Base-by-base conservation (phyloP, 2,113 vertebrate genomes). In the Cottus gobio region DNA sequence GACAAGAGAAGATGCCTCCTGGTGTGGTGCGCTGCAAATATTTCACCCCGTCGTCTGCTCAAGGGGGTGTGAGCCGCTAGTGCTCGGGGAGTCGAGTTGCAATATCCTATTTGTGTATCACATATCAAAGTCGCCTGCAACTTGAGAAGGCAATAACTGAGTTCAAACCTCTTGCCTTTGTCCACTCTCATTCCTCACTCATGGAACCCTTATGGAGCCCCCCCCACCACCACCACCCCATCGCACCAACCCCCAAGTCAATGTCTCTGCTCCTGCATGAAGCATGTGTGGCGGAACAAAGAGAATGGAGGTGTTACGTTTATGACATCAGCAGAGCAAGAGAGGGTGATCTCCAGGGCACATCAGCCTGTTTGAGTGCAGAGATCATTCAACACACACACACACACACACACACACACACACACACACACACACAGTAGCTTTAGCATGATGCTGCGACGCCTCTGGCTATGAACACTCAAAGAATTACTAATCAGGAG, bases 71-170 rank as follows among this genome's bases (percentile, higher is more conserved):
- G 71, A 77, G 79, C 68, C 75, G 50, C 75, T 77, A 86, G 68
- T 69, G 75, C 77, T 58, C 28, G 4, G 67, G 86, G 84, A 80
- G 67, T 90, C 62, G 20, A 60, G 72, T 90, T 86, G 84, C 87
- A 87, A 89, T 88, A 88, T 90, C 89, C 82, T 89, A 86, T 82
- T 79, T 83, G 85, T 85, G 90, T 87, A 83, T 94, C 88, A 31
- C 70, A 86, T 93, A 93, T 94, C 92, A 93, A 92, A 93, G 91
- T 77, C 0, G 31, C 65, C 79, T 75, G 92, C 80, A 93, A 93
- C 82, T 77, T 30, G 85, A 93, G 91, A 83, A 84, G 79, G 79
- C 85, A 76, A 89, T 84, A 89, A 89, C 90, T 50, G 72, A 88
- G 86, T 80, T 85, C 79, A 83, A 79, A 76, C 69, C 63, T 24